Evolutionary conservation across 2,888 invertebrate species (phyloP), one percentile per base, ranked within the genome.

Genomic region (Chrysolina oricalcia): DNA sequence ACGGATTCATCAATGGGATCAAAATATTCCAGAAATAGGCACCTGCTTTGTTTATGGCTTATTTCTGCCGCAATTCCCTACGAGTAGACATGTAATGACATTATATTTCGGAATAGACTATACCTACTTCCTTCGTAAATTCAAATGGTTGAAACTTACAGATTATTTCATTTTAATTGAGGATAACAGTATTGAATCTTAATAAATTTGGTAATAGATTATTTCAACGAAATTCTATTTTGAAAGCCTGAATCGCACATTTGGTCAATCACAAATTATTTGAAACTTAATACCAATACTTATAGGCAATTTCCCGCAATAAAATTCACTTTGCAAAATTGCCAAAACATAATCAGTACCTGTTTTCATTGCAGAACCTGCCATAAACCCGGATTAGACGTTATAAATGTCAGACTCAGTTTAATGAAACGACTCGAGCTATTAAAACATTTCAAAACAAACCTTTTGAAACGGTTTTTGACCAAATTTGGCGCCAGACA

Each of bases 321-420:
- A 15, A 27, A 59, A 59, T 27, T 27, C n/a, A 23, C 6, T 23
- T 59, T 27, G 27, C 13, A 5, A 59, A 27, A 27, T 59, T 15
- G 59, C 13, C 53, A 53, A 53, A 53, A 21, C 53, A 53, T 53
- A 21, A 59, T n/a, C 59, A 59, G 59, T 4, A n/a, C 13, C 15
- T 3, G 23, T 59, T 59, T 59, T 59, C 23, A n/a, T 27, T 59
- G 15, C 27, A n/a, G 23, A 59, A 59, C 15, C 6, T 4, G n/a
- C n/a, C 9, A 59, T 59, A n/a, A 59, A 59, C 9, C 21, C 23
- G 27, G 13, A 59, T 59, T 27, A 27, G 8, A 15, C 1, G 59
- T 27, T 15, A 59, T 59, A 59, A 59, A 59, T 13, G 27, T 59
- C 59, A 59, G 27, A 56, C 2, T 23, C 21, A 3, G 56, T 23